These are phyloP conservation scores for Poecilobothrus nobilitatus DNA, from an alignment of 2,888 invertebrate genomes.

Conservation along the genomic window DNA sequence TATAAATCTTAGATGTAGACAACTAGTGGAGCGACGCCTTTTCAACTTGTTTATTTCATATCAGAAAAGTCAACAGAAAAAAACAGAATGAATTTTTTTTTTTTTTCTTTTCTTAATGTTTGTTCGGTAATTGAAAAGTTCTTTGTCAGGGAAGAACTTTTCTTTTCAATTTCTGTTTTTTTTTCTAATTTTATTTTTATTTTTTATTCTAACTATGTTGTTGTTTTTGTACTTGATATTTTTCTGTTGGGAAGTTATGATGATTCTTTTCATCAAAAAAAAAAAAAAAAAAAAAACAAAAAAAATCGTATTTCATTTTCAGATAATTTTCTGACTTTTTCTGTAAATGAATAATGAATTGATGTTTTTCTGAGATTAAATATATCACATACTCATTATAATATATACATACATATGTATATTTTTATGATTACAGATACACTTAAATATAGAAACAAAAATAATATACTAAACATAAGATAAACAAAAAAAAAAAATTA, in stretches of 20 bases:
- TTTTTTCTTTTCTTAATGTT: background rate
- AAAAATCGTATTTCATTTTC: background rate
- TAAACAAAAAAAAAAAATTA: no score
- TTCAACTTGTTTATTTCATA: background rate
- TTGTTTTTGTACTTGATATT: background rate
- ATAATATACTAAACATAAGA: no score
- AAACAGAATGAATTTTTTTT: background rate
- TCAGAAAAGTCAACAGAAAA: constrained; percentile 1
- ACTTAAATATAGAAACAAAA: no score
- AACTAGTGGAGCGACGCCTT: background rate
- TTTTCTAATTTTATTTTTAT: no score
- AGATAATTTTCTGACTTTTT: background rate
- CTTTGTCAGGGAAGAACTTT: constrained; percentile 3
- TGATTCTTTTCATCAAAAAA: background rate
- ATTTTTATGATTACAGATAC: no score
- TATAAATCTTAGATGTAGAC: background rate
- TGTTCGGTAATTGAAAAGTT: constrained; percentile 3
- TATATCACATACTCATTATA: no score
- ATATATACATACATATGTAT: no score
- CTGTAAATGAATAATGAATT: background rate
- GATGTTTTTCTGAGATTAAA: background rate
- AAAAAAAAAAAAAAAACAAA: background rate
- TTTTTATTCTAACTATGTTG: no score
- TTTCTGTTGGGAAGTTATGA: background rate
- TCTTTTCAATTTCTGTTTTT: background rate